These are phyloP conservation scores for Styela plicata DNA, from an alignment of 23 tunicate genomes.

Conservation along the genomic window DNA sequence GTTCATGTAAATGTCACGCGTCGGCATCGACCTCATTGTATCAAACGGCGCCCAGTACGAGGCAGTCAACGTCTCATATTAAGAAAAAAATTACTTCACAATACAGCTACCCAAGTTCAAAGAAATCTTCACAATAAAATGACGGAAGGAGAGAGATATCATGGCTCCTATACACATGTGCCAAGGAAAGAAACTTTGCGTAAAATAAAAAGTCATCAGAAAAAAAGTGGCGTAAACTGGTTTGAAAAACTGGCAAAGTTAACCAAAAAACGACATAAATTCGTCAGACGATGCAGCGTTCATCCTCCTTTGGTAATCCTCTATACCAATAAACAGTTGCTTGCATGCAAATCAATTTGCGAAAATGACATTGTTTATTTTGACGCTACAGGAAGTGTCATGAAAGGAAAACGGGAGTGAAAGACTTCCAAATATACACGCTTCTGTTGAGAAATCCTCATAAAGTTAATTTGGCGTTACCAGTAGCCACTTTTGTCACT, in stretches of 20 bases:
- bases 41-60: background rate
- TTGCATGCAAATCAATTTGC: background rate
- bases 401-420: background rate
- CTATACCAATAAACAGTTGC: conserved; percentile 14
- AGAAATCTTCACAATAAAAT: background rate
- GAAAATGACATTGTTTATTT: conserved; percentile 25
- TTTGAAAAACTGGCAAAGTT: background rate
- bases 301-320: conserved; percentile 6
- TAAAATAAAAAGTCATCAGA: background rate
- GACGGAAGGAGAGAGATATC: conserved; percentile 16
- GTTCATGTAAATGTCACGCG: background rate
- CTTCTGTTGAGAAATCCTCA: conserved; percentile 30
- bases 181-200: conserved; percentile 13
- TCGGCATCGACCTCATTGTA: background rate
- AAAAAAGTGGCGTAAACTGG: background rate
- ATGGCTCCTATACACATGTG: conserved; percentile 16
- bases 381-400: conserved; percentile 35
- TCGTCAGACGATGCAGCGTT: background rate
- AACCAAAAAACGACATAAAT: background rate
- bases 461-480: conserved; percentile 6
- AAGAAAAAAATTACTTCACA: background rate
- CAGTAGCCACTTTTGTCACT: conserved; percentile 30
- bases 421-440: conserved; percentile 38
- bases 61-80: background rate
- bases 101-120: background rate